Conservation (phyloP, 2,888 invertebrate species). For the Parthenolecanium corni region DNA sequence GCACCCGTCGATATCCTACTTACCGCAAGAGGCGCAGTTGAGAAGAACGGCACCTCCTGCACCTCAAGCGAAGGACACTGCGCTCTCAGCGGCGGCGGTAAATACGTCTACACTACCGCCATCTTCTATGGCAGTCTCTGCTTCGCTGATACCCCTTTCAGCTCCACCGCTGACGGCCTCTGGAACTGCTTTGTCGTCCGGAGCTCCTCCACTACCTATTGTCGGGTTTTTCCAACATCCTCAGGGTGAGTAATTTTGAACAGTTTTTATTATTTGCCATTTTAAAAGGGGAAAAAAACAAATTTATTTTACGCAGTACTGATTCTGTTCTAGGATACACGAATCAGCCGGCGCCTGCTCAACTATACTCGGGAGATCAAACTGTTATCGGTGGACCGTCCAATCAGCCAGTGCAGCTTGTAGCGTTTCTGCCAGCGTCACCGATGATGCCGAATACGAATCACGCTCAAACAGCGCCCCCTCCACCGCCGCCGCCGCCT, state of each 20-base stretch:
- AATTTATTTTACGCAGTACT: no score
- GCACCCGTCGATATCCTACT: neutral
- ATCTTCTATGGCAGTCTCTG: constrained; percentile 17
- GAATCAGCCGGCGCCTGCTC: constrained; percentile 12
- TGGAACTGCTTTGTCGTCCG: constrained; percentile 2
- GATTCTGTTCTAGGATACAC: constrained; percentile 1
- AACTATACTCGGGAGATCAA: constrained; percentile 14
- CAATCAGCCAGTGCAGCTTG: constrained; percentile 15
- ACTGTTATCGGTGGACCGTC: constrained; percentile 8
- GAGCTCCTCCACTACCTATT: constrained; percentile 16
- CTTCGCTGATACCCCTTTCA: constrained; percentile 18
- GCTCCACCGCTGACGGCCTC: constrained; percentile 21
- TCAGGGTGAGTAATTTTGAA: constrained; percentile 11
- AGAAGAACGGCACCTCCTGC: neutral
- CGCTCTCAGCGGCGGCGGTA: neutral
- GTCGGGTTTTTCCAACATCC: constrained; percentile 22
- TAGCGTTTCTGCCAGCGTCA: constrained; percentile 20
- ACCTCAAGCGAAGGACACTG: constrained; percentile 1
- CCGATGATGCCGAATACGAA: constrained; percentile 14
- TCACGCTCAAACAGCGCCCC: constrained; percentile 10
- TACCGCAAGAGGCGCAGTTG: no score
- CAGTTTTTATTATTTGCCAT: no score
- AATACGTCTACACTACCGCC: constrained; percentile 5
- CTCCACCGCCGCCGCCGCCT: constrained; percentile 14
- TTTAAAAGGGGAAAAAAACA: no score